Conservation (phyloP, 2,797 vertebrate genomes). For the Macrochelys suwanniensis region DNA sequence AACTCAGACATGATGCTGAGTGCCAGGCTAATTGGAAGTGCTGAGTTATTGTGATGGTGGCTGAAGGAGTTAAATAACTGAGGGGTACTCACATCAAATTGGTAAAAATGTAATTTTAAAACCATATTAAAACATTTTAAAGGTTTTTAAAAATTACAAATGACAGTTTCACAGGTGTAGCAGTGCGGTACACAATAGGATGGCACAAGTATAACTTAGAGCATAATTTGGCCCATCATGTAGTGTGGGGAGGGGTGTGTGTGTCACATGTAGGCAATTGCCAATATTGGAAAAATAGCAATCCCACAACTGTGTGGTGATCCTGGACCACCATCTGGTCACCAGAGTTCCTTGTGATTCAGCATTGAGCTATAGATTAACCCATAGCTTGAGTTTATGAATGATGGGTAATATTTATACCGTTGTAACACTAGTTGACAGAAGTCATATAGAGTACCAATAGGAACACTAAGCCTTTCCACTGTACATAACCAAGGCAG, state of each 20-base stretch:
- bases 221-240: not conserved
- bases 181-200: rapidly evolving
- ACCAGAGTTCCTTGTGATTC: not conserved
- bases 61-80: not conserved
- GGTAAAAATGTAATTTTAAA: not conserved
- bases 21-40: not conserved
- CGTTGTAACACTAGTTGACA: not conserved
- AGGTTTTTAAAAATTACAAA: not conserved
- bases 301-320: not conserved
- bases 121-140: rapidly evolving
- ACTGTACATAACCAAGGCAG: not conserved
- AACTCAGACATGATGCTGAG: not conserved
- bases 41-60: rapidly evolving
- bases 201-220: not conserved
- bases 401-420: not conserved
- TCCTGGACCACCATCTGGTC: not conserved
- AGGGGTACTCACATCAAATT: rapidly evolving
- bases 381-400: not conserved
- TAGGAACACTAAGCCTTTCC: not conserved
- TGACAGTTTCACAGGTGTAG: not conserved
- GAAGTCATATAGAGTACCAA: rapidly evolving
- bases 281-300: not conserved
- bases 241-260: too few species aligned
- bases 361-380: not conserved
- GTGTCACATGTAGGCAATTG: not conserved